Evolutionary conservation across 2,888 invertebrate genomes (phyloP).

Genomic region (Ditula angustiorana): DNA sequence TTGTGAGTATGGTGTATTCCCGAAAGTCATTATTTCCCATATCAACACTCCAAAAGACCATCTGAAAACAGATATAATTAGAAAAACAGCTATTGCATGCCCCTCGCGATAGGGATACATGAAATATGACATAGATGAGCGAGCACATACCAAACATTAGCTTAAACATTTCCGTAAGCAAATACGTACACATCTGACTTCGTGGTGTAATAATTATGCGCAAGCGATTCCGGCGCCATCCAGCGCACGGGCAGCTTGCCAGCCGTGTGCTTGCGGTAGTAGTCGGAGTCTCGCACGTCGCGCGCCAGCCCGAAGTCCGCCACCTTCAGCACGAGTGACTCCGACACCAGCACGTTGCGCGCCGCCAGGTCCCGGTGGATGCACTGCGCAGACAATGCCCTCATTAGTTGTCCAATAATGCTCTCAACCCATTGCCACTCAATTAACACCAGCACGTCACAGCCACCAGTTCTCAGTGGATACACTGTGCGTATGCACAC

Average conservation of each 20-base stretch:
- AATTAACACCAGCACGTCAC: too few relatives aligned
- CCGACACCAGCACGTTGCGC: constrained; percentile 97
- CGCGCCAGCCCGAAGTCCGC: constrained; percentile 99
- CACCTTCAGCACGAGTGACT: constrained; percentile 97
- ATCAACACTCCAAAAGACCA: constrained; percentile 98
- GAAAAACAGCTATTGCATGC: too few relatives aligned
- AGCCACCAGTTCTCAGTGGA: not conserved
- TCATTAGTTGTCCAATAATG: too few relatives aligned
- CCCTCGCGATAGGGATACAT: too few relatives aligned
- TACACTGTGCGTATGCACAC: too few relatives aligned
- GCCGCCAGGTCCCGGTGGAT: constrained; percentile 99
- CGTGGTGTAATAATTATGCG: constrained; percentile 97
- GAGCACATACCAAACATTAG: not conserved
- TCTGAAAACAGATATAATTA: constrained; percentile 64
- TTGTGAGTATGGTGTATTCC: constrained; percentile 99
- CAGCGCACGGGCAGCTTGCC: constrained; percentile 98
- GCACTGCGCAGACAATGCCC: constrained; percentile 87
- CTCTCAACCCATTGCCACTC: too few relatives aligned
- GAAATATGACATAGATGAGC: too few relatives aligned
- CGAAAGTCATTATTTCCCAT: constrained; percentile 99
- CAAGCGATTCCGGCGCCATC: constrained; percentile 99
- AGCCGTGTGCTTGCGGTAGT: constrained; percentile 98
- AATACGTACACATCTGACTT: constrained; percentile 94
- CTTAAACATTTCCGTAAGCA: too few relatives aligned
- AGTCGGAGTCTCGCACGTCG: constrained; percentile 97